Base-by-base conservation (phyloP, 2,888 invertebrate genomes). In the Malthinus seriepunctatus region DNA sequence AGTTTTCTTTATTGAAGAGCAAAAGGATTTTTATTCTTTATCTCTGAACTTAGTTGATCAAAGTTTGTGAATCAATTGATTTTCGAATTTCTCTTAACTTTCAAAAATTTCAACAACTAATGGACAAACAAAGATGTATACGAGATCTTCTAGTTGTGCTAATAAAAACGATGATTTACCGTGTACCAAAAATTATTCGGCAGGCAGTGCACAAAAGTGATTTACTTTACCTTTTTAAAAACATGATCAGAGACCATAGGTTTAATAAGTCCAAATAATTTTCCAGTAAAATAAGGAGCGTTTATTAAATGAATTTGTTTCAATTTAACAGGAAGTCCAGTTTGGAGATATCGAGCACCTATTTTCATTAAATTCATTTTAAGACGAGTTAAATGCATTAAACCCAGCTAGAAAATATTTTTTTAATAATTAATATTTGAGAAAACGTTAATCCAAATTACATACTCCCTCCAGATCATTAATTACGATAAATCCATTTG, bases 291-390 rank as follows among this genome's bases (percentile, higher is more conserved):
- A 68, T 81, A 78, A 0, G 76, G 73, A 0, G 76, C 75, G 69
- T 90, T 89, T 46, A 90, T 74, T 1, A 89, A 82, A 71, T 89
- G 88, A 51, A 89, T 86, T 0, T 82, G 85, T 64, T 83, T 83
- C 75, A 89, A 81, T 55, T 86, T 82, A 1, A 87, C 82, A 0
- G 89, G 88, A 75, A 87, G 75, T 11, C 84, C 89, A 67, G 89
- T 88, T 73, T 90, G 88, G 1, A 88, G 74, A 73, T 86, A 89
- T 59, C 82, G 81, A 78, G 88, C 86, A 74, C 88, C 87, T 70
- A 84, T 84, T 37, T 84, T 82, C 1, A 89, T 73, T 0, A 83
- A 58, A 6, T 67, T 60, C 1, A 70, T 2, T 42, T 62, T 65
- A 0, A 71, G 42, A 32, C 66, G 63, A 1, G 73, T 71, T 11